These are phyloP conservation scores for Megalops atlanticus DNA, from an alignment of 2,113 vertebrate genomes.

Conservation along the genomic window DNA sequence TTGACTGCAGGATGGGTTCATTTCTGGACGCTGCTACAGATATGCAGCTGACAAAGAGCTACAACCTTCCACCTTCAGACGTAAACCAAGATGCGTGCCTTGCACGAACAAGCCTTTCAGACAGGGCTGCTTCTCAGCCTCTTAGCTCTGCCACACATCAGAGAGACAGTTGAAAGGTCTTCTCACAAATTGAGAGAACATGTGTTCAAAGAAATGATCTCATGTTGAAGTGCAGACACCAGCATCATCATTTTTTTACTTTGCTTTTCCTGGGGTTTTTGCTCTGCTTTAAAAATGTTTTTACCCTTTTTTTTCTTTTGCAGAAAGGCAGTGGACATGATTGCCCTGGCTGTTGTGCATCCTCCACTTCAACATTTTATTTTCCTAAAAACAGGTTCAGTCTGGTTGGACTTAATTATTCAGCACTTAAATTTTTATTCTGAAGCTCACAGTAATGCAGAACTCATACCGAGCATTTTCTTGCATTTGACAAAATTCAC, in stretches of 20 bases:
- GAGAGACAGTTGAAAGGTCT: neutral
- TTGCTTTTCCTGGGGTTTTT: neutral
- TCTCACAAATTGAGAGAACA: neutral
- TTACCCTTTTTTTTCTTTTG: neutral
- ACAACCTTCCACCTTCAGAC: neutral
- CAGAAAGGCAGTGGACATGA: neutral
- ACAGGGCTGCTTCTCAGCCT: neutral
- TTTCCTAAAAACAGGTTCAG: neutral
- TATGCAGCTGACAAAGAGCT: neutral
- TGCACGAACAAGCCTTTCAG: neutral
- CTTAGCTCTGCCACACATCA: neutral
- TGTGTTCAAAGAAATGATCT: neutral
- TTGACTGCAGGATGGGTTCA: neutral
- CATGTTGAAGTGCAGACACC: neutral
- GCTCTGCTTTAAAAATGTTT: too few relatives aligned
- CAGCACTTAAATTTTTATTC: neutral
- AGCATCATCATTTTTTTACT: neutral
- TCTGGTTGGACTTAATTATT: too few relatives aligned
- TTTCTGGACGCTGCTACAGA: neutral
- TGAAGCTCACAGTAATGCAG: neutral
- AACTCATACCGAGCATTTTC: neutral
- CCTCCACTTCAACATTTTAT: neutral
- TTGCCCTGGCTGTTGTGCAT: neutral
- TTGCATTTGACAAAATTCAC: neutral
- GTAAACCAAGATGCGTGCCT: neutral